Percentiles rank a stretch among this genome's conserved stretches.
Evolutionary conservation across 53 echinoderm and acorn worm species (phyloP).

Genomic region (Astropecten irregularis): DNA sequence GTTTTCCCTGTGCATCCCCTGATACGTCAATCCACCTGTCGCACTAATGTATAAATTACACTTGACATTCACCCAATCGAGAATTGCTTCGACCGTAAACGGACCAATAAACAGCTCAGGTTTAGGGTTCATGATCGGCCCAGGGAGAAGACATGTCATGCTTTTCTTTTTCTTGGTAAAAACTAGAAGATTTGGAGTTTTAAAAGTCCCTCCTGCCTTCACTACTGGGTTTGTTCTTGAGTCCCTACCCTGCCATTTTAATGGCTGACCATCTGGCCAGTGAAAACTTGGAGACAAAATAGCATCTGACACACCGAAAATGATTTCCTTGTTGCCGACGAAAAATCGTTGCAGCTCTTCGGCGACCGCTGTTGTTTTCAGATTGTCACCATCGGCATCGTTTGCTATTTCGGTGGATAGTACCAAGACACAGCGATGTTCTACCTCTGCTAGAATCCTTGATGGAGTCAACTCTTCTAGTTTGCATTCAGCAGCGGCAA

Average conservation of each 20-base stretch:
- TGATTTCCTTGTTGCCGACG: neutral
- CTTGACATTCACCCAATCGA: constrained; percentile 77
- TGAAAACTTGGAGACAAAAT: neutral
- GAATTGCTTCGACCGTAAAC: constrained; percentile 18
- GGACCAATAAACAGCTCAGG: constrained; percentile 62
- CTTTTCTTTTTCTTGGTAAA: constrained; percentile 66
- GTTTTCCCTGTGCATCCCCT: constrained; percentile 68
- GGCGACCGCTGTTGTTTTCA: neutral
- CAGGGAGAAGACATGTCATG: constrained; percentile 60
- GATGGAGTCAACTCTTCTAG: constrained; percentile 29
- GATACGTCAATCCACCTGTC: constrained; percentile 45
- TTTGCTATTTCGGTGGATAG: constrained; percentile 8
- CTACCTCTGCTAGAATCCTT: constrained; percentile 47
- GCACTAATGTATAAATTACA: constrained; percentile 66
- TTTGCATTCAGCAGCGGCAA: neutral
- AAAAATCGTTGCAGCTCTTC: neutral
- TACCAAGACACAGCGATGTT: constrained; percentile 55
- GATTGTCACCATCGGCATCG: neutral
- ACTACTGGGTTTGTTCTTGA: neutral
- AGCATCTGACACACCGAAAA: neutral
- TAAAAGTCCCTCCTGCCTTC: neutral
- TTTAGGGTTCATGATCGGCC: constrained; percentile 20
- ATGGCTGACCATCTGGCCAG: constrained; percentile 46
- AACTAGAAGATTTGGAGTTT: neutral
- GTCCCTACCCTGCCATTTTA: neutral